Evolutionary conservation across 2,113 vertebrate species (phyloP).

Genomic region (Apteryx owenii): DNA sequence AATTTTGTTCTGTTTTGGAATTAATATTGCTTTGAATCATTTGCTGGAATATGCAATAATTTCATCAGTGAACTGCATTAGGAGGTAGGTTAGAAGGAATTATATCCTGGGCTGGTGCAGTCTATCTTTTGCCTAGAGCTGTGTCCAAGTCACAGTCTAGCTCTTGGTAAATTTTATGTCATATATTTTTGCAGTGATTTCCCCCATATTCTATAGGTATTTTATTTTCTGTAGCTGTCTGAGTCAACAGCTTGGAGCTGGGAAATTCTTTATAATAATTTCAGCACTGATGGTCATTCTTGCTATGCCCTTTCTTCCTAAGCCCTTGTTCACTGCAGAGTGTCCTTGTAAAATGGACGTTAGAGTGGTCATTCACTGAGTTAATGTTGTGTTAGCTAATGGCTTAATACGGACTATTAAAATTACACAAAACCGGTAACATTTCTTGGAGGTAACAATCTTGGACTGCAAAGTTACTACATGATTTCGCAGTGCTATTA

Average conservation of each 20-base stretch:
- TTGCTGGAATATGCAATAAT: background rate
- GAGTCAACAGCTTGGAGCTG: background rate
- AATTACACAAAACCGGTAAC: slow-evolving; percentile 5
- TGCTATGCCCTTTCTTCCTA: background rate
- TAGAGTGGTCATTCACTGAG: slow-evolving; percentile 1
- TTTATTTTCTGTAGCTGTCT: background rate
- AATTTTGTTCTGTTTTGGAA: background rate
- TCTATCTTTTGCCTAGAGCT: background rate
- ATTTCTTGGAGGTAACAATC: slow-evolving; percentile 31
- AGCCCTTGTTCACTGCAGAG: background rate
- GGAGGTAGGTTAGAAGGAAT: background rate
- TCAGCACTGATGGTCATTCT: background rate
- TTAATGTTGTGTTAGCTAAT: slow-evolving; percentile 6
- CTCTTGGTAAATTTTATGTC: background rate
- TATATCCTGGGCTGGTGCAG: background rate
- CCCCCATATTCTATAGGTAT: background rate
- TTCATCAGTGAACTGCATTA: background rate
- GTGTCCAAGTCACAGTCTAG: background rate
- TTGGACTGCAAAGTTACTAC: background rate
- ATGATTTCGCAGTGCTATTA: background rate
- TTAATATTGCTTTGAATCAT: background rate
- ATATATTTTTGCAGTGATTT: background rate
- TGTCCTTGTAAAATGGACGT: background rate
- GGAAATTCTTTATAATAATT: background rate
- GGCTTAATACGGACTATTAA: slow-evolving; percentile 35